A percentile compares a stretch with the other conserved stretches of the same genome.
Conservation (phyloP, 1,140 invertebrate species). For the Tetramorium simillimum region DNA sequence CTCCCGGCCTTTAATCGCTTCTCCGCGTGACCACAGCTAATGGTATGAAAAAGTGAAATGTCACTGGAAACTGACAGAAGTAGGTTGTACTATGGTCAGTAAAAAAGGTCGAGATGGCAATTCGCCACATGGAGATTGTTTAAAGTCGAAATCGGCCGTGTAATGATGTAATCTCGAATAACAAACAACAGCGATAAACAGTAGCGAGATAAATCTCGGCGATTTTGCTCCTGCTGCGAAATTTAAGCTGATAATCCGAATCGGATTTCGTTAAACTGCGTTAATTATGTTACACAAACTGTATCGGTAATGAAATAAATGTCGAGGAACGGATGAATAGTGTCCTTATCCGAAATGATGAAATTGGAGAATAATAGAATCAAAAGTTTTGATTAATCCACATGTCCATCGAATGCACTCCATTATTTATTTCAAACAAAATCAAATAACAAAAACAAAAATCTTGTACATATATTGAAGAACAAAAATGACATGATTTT, state of each 20-base stretch:
- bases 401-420: too few species aligned
- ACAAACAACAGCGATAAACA: neutral
- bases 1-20: slow-evolving; percentile 18
- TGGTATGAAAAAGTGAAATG: slow-evolving; percentile 35
- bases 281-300: neutral
- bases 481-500: neutral
- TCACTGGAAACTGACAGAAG: slow-evolving; percentile 21
- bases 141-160: neutral
- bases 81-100: slow-evolving; percentile 8
- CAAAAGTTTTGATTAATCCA: neutral
- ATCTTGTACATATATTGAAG: neutral
- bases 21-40: slow-evolving; percentile 26
- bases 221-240: neutral
- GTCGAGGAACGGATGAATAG: neutral
- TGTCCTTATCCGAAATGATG: neutral
- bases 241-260: neutral
- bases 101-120: neutral
- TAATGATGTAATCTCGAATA: neutral
- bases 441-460: too few species aligned
- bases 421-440: neutral
- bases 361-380: neutral
- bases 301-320: neutral
- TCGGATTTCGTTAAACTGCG: neutral
- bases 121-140: neutral
- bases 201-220: neutral